These are phyloP conservation scores for Erpornis zantholeuca DNA, from an alignment of 2,113 vertebrate genomes.

Conservation along the genomic window DNA sequence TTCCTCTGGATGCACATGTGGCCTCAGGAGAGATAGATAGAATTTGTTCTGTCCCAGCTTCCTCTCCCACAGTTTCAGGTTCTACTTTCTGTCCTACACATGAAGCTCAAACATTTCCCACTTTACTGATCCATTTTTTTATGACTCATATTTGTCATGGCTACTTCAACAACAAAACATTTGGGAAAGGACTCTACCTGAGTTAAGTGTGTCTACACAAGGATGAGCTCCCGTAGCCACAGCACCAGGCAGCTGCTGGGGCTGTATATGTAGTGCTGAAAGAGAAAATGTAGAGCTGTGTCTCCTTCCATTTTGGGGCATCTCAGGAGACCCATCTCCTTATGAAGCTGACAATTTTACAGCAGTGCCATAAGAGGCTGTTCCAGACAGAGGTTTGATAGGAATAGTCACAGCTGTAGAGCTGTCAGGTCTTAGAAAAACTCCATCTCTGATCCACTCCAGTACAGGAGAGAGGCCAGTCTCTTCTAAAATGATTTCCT, in stretches of 20 bases:
- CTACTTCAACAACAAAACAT: rapidly evolving
- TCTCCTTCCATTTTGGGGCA: not conserved
- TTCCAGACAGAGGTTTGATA: not conserved
- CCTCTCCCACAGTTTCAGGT: not conserved
- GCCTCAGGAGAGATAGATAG: not conserved
- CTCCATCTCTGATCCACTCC: not conserved
- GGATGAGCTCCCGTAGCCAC: rapidly evolving
- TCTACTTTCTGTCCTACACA: not conserved
- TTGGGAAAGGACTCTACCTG: not conserved
- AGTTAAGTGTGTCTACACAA: not conserved
- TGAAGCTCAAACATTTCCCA: not conserved
- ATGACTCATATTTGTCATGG: not conserved
- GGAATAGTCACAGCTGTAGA: not conserved
- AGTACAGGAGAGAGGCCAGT: rapidly evolving
- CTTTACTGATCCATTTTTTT: not conserved
- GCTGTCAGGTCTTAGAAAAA: not conserved
- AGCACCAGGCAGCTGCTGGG: not conserved
- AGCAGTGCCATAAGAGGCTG: not conserved
- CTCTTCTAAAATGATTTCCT: not conserved
- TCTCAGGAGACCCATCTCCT: not conserved
- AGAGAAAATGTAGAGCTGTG: rapidly evolving
- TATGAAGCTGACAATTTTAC: not conserved
- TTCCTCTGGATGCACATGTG: not conserved
- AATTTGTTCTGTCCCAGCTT: not conserved
- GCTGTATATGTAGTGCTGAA: not conserved